These are phyloP conservation scores for Phylloscopus trochilus DNA, from an alignment of 2,113 vertebrate genomes.

Conservation along the genomic window DNA sequence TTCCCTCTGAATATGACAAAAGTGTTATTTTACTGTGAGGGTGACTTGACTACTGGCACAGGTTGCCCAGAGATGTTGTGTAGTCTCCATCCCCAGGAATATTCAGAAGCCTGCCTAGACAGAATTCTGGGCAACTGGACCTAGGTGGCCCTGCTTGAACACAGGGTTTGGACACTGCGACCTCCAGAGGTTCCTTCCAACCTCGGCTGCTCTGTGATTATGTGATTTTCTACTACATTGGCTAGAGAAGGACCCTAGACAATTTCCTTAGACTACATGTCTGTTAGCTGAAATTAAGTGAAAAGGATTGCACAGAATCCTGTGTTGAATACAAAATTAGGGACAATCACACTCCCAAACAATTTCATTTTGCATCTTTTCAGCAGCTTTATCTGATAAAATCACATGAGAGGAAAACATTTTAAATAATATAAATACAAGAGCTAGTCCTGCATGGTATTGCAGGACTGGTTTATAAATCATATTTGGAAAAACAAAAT, in stretches of 20 bases:
- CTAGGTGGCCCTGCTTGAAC: not conserved
- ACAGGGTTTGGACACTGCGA: not conserved
- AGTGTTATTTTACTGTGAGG: not conserved
- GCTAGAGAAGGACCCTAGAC: not conserved
- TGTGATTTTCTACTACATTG: not conserved
- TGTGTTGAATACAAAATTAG: not conserved
- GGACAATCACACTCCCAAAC: not conserved
- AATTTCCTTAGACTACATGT: not conserved
- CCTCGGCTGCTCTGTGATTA: not conserved
- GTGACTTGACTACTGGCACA: not conserved
- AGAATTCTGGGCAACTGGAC: not conserved
- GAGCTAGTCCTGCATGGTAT: not conserved
- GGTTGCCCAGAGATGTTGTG: not conserved
- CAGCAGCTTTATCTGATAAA: not conserved
- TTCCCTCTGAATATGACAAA: not conserved
- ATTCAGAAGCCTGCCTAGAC: not conserved
- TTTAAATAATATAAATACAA: not conserved
- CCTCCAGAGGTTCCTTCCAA: not conserved
- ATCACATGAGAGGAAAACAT: not conserved
- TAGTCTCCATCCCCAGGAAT: not conserved
- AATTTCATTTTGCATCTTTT: not conserved
- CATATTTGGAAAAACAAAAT: not conserved
- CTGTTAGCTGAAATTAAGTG: not conserved
- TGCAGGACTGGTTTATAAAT: not conserved
- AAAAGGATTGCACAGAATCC: not conserved